These are phyloP conservation scores for Tamias sibiricus DNA, from an alignment of 2,113 vertebrate genomes.

Conservation along the genomic window DNA sequence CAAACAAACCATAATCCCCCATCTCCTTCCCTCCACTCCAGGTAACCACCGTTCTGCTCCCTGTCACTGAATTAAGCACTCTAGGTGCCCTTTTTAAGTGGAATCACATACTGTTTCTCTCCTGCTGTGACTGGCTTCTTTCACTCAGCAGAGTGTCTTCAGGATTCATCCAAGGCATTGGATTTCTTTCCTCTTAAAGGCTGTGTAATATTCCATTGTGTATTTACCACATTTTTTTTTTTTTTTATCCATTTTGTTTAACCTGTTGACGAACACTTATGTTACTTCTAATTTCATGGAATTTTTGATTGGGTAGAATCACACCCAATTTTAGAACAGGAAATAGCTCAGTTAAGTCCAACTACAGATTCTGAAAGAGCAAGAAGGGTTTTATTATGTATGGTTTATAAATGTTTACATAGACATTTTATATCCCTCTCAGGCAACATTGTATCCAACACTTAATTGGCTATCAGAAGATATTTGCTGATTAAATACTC, in stretches of 20 bases:
- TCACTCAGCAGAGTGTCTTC: background rate
- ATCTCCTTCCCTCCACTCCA: fast-evolving
- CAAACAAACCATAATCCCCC: background rate
- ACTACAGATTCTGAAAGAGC: background rate
- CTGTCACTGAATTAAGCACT: background rate
- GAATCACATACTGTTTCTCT: background rate
- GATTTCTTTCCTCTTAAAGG: background rate
- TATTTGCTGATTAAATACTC: background rate
- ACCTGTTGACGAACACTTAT: background rate
- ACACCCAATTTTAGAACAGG: background rate
- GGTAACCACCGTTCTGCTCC: background rate
- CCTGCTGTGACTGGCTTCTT: background rate
- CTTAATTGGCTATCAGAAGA: background rate
- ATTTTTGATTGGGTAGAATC: background rate
- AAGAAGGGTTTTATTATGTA: background rate
- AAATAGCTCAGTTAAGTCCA: background rate
- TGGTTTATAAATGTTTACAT: background rate
- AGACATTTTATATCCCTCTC: background rate
- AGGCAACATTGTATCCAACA: background rate
- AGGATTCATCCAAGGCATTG: background rate
- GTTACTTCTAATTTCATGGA: background rate
- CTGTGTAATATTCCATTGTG: background rate
- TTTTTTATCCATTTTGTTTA: background rate
- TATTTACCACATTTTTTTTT: background rate
- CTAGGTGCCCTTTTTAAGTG: background rate